phyloP scores from a whole-genome alignment of 2,888 invertebrate species.

The Bugula neritina region DNA sequence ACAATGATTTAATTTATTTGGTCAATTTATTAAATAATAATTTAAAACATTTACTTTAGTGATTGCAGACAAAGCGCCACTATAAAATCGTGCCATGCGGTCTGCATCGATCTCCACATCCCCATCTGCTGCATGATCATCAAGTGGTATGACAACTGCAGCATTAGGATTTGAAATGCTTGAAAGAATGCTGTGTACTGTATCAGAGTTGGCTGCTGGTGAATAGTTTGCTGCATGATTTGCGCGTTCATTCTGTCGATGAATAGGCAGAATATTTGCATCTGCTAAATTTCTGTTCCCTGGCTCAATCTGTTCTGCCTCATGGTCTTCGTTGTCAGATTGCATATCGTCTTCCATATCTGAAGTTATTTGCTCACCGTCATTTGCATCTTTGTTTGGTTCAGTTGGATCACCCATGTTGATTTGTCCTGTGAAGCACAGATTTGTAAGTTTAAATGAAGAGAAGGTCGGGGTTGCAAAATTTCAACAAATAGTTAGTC shows the following conservation, averaged over 20 bases:
- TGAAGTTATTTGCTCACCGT: not conserved
- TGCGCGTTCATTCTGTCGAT: not conserved
- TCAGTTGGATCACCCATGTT: conserved; percentile 24
- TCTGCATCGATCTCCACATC: conserved; percentile 14
- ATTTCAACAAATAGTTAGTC: not conserved
- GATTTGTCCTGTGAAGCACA: too few species aligned
- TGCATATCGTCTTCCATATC: not conserved
- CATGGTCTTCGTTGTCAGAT: conserved; percentile 2
- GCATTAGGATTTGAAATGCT: conserved; percentile 18
- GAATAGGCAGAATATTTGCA: not conserved
- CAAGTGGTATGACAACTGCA: conserved; percentile 11
- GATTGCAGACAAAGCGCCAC: conserved; percentile 7
- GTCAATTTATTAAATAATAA: too few species aligned
- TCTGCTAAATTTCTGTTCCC: not conserved
- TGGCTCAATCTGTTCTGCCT: conserved; percentile 10
- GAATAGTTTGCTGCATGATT: not conserved
- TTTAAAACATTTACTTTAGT: too few species aligned
- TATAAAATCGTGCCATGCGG: conserved; percentile 13
- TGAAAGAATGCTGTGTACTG: conserved; percentile 22
- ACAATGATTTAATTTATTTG: too few species aligned
- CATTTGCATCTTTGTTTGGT: not conserved
- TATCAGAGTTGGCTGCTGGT: not conserved
- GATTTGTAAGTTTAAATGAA: too few species aligned
- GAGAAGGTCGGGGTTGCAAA: too few species aligned
- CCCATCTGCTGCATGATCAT: not conserved